phyloP scores from a whole-genome alignment of 2,797 vertebrate species.

The Cossypha niveicapilla region DNA sequence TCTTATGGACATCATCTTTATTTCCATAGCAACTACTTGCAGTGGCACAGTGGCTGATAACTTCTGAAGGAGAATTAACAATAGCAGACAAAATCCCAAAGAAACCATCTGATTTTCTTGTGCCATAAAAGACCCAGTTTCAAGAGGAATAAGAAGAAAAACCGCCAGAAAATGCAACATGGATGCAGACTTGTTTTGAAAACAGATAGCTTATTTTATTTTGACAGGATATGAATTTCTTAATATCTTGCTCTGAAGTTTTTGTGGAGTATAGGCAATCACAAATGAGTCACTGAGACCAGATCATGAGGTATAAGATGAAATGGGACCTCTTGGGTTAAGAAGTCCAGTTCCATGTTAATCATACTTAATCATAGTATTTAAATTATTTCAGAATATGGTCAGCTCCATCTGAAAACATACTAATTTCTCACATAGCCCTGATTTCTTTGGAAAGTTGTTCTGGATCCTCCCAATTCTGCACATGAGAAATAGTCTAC shows the following conservation, averaged over 20 bases:
- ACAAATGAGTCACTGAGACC: not conserved
- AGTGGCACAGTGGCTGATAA: not conserved
- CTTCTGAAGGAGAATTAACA: not conserved
- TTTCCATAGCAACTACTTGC: not conserved
- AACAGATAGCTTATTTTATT: not conserved
- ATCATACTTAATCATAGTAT: not conserved
- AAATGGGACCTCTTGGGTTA: not conserved
- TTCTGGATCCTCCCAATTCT: not conserved
- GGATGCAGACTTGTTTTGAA: not conserved
- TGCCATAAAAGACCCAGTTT: not conserved
- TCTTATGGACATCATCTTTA: not conserved
- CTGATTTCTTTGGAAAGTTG: constrained; percentile 1
- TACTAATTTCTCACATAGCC: not conserved
- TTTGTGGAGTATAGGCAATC: not conserved
- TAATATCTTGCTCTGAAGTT: not conserved
- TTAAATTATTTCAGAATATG: not conserved
- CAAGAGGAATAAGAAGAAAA: not conserved
- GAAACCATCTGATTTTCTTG: not conserved
- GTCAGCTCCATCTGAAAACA: not conserved
- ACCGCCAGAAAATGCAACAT: not conserved
- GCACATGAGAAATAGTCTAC: not conserved
- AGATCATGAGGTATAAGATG: not conserved
- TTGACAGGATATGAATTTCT: not conserved
- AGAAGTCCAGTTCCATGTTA: not conserved
- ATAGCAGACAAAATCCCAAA: not conserved